Percentiles rank a stretch among this genome's conserved stretches.
Evolutionary conservation across 2,888 invertebrate genomes (phyloP).

Genomic region (Nyleta sp.): DNA sequence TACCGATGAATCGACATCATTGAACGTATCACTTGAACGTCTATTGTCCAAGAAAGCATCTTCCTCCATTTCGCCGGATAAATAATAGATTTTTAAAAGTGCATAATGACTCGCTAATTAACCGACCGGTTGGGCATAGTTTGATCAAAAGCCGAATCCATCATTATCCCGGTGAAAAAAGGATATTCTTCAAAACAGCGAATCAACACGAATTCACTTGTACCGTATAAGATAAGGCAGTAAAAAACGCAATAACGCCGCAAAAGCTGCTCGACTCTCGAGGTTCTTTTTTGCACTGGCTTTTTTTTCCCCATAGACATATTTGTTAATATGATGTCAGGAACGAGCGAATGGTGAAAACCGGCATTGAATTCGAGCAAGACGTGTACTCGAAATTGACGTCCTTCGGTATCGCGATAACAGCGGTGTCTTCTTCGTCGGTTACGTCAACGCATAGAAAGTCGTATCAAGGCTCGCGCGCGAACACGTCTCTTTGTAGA

Average conservation of each 20-base stretch:
- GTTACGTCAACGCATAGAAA: slow-evolving; percentile 69
- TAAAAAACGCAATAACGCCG: neutral
- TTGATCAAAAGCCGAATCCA: slow-evolving; percentile 20
- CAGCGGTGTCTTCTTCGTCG: slow-evolving; percentile 57
- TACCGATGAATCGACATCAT: slow-evolving; percentile 31
- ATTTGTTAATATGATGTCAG: slow-evolving; percentile 21
- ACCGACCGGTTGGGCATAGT: neutral
- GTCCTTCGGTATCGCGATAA: slow-evolving; percentile 56
- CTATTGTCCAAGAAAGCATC: too few species aligned
- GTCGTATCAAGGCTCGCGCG: slow-evolving; percentile 64
- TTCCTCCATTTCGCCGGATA: slow-evolving; percentile 5
- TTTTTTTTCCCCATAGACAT: slow-evolving; percentile 3
- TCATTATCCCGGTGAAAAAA: slow-evolving; percentile 8
- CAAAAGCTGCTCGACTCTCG: slow-evolving; percentile 16
- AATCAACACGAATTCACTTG: slow-evolving; percentile 10
- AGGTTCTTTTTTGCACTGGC: slow-evolving; percentile 21
- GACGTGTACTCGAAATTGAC: slow-evolving; percentile 35
- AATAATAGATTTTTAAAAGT: slow-evolving; percentile 41
- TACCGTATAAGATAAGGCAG: neutral
- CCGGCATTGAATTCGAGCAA: slow-evolving; percentile 42
- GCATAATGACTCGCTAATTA: slow-evolving; percentile 26
- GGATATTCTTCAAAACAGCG: slow-evolving; percentile 32
- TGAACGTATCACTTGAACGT: slow-evolving; percentile 17
- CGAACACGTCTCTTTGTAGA: slow-evolving; percentile 51
- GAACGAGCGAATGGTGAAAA: slow-evolving; percentile 23